Percentiles rank a stretch among this genome's conserved stretches.
These are phyloP conservation scores for Psix sp. DNA, from an alignment of 1,140 invertebrate genomes.

Conservation along the genomic window DNA sequence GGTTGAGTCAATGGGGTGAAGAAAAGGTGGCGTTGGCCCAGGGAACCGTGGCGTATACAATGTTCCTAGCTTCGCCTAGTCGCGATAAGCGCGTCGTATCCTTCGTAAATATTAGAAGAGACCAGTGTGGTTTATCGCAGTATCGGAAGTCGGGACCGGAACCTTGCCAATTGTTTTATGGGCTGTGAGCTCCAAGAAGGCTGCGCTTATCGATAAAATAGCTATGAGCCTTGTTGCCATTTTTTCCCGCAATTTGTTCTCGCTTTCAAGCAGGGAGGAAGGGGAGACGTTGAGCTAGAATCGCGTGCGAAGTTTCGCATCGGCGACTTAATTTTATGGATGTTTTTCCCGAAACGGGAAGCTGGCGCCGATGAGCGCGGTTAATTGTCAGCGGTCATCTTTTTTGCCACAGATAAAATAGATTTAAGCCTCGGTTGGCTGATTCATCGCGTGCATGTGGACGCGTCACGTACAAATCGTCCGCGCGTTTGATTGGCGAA, in stretches of 20 bases:
- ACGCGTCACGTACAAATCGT: constrained; percentile 58
- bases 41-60: constrained; percentile 50
- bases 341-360: constrained; percentile 11
- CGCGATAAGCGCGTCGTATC: constrained; percentile 58
- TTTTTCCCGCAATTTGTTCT: constrained; percentile 58
- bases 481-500: constrained; percentile 47
- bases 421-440: constrained; percentile 7
- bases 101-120: constrained; percentile 60
- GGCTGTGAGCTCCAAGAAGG: constrained; percentile 51
- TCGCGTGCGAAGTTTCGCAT: constrained; percentile 14
- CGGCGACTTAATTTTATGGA: constrained; percentile 53
- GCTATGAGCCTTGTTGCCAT: constrained; percentile 50
- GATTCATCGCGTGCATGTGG: constrained; percentile 35
- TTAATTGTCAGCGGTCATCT: constrained; percentile 10
- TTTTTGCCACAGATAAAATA: constrained; percentile 9
- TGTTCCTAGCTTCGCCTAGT: constrained; percentile 53
- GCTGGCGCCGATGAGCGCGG: constrained; percentile 2
- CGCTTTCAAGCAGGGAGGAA: constrained; percentile 7
- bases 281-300: neutral
- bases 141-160: constrained; percentile 57
- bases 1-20: constrained; percentile 55
- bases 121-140: constrained; percentile 56
- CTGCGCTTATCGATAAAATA: constrained; percentile 56
- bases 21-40: constrained; percentile 35
- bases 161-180: constrained; percentile 64